phyloP scores from a whole-genome alignment of 2,888 invertebrate genomes.

The Cosmopolites sordidus region DNA sequence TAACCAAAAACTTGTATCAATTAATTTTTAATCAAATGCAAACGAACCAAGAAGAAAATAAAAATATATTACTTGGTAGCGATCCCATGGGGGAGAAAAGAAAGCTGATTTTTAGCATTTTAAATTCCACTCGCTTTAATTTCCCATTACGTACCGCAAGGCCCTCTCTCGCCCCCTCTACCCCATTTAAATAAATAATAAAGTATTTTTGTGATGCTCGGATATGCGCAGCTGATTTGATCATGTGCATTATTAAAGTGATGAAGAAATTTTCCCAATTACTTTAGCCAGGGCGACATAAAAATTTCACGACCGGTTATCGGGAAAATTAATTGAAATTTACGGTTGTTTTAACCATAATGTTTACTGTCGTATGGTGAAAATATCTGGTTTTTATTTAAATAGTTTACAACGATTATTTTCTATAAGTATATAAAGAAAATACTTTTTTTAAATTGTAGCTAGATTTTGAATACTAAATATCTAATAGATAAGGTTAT shows the following conservation, averaged over 20 bases:
- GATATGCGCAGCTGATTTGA: slow-evolving; percentile 23
- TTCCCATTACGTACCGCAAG: slow-evolving; percentile 31
- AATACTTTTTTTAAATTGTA: too few relatives aligned
- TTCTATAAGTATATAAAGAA: too few relatives aligned
- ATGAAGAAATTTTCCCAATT: slow-evolving; percentile 25
- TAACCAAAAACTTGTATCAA: too few relatives aligned
- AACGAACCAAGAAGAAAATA: background rate
- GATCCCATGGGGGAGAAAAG: slow-evolving; percentile 16
- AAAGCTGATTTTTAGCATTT: slow-evolving; percentile 36
- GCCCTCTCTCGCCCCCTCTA: slow-evolving; percentile 25
- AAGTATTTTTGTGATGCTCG: slow-evolving; percentile 41
- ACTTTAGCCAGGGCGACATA: slow-evolving; percentile 16
- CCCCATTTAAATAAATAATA: slow-evolving; percentile 44
- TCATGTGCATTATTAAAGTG: slow-evolving; percentile 25
- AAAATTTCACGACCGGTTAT: slow-evolving; percentile 21
- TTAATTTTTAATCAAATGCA: too few relatives aligned
- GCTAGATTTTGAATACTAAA: too few relatives aligned
- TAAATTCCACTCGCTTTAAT: slow-evolving; percentile 38
- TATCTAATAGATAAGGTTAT: too few relatives aligned
- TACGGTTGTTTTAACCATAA: slow-evolving; percentile 6
- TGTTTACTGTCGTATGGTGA: too few relatives aligned
- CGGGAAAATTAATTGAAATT: slow-evolving; percentile 19
- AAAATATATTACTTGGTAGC: slow-evolving; percentile 3
- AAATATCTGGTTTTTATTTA: too few relatives aligned
- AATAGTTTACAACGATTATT: too few relatives aligned